Percentiles rank a stretch among this genome's conserved stretches.
phyloP scores from a whole-genome alignment of 2,113 vertebrate genomes.

The Saimiri boliviensis region DNA sequence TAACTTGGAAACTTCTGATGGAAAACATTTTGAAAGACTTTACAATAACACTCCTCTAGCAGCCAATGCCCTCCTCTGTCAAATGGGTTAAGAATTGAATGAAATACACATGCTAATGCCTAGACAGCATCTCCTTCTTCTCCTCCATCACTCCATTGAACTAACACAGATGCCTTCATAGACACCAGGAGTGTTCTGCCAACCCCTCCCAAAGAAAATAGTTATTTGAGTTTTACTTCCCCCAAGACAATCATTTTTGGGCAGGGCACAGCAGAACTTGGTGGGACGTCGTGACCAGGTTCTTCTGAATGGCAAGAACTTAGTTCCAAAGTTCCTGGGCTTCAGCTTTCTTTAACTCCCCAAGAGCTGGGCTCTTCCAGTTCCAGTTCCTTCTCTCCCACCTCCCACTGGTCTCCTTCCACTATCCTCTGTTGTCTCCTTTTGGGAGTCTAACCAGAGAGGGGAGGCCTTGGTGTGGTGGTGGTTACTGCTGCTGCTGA shows the following conservation, averaged over 20 bases:
- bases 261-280: not conserved
- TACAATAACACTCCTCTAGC: accelerated
- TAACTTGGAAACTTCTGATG: not conserved
- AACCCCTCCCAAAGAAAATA: accelerated
- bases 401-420: not conserved
- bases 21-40: not conserved
- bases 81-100: not conserved
- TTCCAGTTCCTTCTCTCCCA: not conserved
- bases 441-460: not conserved
- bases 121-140: accelerated
- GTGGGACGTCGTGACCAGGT: not conserved
- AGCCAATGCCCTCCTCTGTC: not conserved
- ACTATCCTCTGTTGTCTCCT: not conserved
- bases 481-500: too few relatives aligned
- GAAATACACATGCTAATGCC: too few relatives aligned
- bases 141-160: not conserved
- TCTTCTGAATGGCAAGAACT: not conserved
- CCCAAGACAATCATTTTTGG: not conserved
- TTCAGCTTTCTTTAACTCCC: not conserved
- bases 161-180: not conserved
- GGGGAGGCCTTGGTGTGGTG: not conserved
- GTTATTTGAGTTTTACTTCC: not conserved
- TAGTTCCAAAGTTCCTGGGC: not conserved
- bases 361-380: not conserved
- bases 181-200: not conserved